phyloP scores from a whole-genome alignment of 2,888 invertebrate species.

The Xanthia icteritia region DNA sequence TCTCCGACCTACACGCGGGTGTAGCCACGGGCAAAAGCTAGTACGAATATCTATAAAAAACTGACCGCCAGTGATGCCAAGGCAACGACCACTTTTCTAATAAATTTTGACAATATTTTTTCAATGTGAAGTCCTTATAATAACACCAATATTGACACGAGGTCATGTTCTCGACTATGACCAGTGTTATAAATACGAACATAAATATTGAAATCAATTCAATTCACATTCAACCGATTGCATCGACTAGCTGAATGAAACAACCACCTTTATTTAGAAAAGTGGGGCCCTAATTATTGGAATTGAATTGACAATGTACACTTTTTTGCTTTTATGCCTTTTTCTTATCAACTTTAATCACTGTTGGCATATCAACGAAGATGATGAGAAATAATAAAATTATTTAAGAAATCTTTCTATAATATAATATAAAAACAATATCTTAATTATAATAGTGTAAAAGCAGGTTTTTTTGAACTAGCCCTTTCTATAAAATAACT shows the following conservation, averaged over 20 bases:
- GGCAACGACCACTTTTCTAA: constrained; percentile 4
- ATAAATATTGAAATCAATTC: constrained; percentile 57
- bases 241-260: constrained; percentile 40
- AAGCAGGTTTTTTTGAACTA: neutral
- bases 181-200: constrained; percentile 13
- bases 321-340: neutral
- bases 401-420: neutral
- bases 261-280: constrained; percentile 48
- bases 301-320: constrained; percentile 10
- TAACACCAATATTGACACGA: constrained; percentile 34
- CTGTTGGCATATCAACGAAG: neutral
- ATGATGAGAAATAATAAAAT: neutral
- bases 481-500: neutral
- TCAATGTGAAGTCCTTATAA: constrained; percentile 34
- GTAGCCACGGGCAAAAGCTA: neutral
- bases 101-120: constrained; percentile 12
- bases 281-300: constrained; percentile 26
- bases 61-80: neutral
- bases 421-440: neutral
- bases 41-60: neutral
- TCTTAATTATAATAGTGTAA: too few relatives aligned
- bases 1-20: neutral
- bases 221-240: constrained; percentile 58
- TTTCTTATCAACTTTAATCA: neutral
- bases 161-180: constrained; percentile 27